These are phyloP conservation scores for Arenaria interpres DNA, from an alignment of 2,113 vertebrate species.

Conservation along the genomic window DNA sequence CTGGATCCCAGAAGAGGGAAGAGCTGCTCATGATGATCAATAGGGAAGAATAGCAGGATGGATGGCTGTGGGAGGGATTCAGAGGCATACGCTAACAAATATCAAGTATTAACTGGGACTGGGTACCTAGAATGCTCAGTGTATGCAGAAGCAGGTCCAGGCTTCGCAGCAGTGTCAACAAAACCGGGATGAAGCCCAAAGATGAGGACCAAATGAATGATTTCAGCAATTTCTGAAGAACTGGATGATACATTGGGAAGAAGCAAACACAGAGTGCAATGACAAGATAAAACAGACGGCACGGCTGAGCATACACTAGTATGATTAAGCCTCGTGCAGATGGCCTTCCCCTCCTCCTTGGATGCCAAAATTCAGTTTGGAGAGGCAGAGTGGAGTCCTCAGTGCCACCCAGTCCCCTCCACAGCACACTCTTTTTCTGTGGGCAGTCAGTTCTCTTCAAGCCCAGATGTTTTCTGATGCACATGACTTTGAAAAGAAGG, in stretches of 20 bases:
- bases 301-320: neutral
- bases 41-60: neutral
- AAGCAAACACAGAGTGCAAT: neutral
- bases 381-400: neutral
- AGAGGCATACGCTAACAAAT: neutral
- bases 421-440: neutral
- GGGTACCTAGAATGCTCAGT: neutral
- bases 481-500: neutral
- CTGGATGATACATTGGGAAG: neutral
- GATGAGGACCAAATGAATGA: neutral
- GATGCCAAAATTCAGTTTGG: neutral
- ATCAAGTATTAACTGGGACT: neutral
- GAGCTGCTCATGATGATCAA: neutral
- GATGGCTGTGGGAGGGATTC: neutral
- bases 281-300: neutral
- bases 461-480: neutral
- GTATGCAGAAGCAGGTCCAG: neutral
- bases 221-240: neutral
- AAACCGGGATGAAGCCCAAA: neutral
- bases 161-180: neutral
- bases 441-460: neutral
- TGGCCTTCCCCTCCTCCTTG: neutral
- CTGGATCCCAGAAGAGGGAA: neutral
- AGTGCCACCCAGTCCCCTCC: neutral
- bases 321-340: neutral